Evolutionary conservation across 2,113 vertebrate genomes (phyloP).

Genomic region (Malurus alboscapulatus): DNA sequence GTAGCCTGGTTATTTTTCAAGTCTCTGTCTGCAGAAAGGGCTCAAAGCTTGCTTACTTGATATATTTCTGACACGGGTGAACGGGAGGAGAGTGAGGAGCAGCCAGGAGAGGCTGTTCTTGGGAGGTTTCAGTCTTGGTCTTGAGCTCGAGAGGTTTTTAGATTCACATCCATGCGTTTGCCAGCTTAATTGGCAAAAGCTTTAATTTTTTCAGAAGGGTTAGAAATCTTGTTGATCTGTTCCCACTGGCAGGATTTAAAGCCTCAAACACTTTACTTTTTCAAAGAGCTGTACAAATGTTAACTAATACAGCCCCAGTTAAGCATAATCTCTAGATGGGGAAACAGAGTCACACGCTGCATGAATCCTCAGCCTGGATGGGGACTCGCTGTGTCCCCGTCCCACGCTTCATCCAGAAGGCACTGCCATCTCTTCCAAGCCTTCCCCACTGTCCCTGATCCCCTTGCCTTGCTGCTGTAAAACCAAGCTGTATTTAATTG

Average conservation of each 20-base stretch:
- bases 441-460: neutral
- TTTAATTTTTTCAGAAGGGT: constrained; percentile 59
- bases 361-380: neutral
- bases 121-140: constrained; percentile 9
- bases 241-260: constrained; percentile 54
- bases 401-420: neutral
- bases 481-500: neutral
- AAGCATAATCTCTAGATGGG: neutral
- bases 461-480: neutral
- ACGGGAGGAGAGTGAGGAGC: neutral
- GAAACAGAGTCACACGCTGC: neutral
- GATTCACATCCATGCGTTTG: constrained; percentile 34
- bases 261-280: constrained; percentile 42
- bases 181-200: constrained; percentile 62
- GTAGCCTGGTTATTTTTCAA: neutral
- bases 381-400: neutral
- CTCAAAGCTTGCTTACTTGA: neutral
- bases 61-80: neutral
- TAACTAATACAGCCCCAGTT: constrained; percentile 15
- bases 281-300: constrained; percentile 37
- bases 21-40: neutral
- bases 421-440: neutral
- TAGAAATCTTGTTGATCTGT: constrained; percentile 58
- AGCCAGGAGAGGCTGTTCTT: constrained; percentile 25
- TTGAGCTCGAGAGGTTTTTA: constrained; percentile 40